phyloP scores from a whole-genome alignment of 2,888 invertebrate species.

The Caenorhabditis panamensis region DNA sequence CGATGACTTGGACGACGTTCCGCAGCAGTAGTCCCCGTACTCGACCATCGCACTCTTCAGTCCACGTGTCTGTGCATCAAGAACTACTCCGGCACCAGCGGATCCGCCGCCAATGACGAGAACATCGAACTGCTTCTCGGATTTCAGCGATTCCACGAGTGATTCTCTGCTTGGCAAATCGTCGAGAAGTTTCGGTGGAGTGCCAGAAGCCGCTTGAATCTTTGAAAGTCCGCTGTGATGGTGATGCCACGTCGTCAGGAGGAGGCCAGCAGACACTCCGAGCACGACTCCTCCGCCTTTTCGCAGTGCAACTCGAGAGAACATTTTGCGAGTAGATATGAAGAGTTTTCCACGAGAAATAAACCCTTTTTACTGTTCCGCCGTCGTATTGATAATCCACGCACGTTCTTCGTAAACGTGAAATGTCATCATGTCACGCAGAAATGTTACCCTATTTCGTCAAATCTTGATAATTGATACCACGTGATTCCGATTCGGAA shows the following conservation, averaged over 20 bases:
- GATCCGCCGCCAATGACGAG: conserved; percentile 43
- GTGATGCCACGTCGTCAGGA: conserved; percentile 12
- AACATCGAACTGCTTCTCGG: conserved; percentile 43
- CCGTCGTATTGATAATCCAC: too few relatives aligned
- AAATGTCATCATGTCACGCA: too few relatives aligned
- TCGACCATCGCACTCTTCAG: conserved; percentile 45
- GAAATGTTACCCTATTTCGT: too few relatives aligned
- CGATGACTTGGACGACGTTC: conserved; percentile 44
- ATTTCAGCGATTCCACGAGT: conserved; percentile 13
- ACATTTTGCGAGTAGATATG: conserved; percentile 22
- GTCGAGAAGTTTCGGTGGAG: too few relatives aligned
- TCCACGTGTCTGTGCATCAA: conserved; percentile 46
- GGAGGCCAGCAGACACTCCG: conserved; percentile 16
- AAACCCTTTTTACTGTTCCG: too few relatives aligned
- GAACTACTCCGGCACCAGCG: conserved; percentile 30
- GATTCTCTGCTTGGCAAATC: conserved; percentile 27
- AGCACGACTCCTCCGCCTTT: conserved; percentile 14
- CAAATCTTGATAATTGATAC: too few relatives aligned
- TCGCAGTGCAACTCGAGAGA: conserved; percentile 18
- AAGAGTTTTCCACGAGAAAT: not conserved
- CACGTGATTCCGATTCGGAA: too few relatives aligned
- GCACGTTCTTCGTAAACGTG: too few relatives aligned
- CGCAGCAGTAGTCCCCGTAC: conserved; percentile 39
- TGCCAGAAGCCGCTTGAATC: conserved; percentile 18
- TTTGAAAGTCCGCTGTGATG: conserved; percentile 14